These are phyloP conservation scores for Saimiri boliviensis DNA, from an alignment of 2,113 vertebrate genomes.

Conservation along the genomic window DNA sequence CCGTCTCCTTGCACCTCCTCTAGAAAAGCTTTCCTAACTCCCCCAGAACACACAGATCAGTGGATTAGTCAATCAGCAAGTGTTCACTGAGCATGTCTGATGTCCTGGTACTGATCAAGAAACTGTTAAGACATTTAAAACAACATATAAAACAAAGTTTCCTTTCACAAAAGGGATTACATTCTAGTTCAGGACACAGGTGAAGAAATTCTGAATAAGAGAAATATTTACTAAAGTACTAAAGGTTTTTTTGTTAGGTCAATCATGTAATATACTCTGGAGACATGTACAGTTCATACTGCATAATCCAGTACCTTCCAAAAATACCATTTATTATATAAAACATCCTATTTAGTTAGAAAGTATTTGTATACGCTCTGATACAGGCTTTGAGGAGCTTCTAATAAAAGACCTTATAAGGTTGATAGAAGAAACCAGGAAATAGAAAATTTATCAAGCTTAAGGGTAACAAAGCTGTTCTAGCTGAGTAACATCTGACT, in stretches of 20 bases:
- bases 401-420: neutral
- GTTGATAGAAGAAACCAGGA: neutral
- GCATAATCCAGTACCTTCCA: neutral
- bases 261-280: neutral
- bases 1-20: neutral
- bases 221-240: neutral
- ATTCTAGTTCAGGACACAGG: neutral
- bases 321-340: neutral
- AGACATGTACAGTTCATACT: neutral
- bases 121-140: neutral
- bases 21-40: neutral
- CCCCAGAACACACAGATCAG: neutral
- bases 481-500: neutral
- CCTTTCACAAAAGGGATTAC: neutral
- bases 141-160: neutral
- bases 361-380: neutral
- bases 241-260: neutral
- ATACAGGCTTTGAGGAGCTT: neutral
- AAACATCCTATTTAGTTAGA: neutral
- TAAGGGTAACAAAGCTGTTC: neutral
- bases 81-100: neutral
- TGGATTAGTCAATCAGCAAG: neutral
- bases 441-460: neutral
- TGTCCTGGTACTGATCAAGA: neutral
- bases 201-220: neutral